Percentiles rank a stretch among this genome's conserved stretches.
phyloP scores from a whole-genome alignment of 2,888 invertebrate genomes.

The Caradrina kadenii region DNA sequence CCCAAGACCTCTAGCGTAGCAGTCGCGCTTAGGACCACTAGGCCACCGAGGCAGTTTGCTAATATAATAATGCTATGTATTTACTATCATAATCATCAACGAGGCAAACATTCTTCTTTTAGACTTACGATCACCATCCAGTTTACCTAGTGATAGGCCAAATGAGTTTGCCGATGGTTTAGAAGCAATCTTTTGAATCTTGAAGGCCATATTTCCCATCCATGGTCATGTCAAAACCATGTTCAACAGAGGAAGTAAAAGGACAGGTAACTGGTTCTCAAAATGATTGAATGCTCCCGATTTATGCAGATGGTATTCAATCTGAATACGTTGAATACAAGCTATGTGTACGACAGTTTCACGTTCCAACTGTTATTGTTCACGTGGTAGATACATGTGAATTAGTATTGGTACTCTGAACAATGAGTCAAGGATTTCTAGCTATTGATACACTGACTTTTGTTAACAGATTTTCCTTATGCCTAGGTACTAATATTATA shows the following conservation, averaged over 20 bases:
- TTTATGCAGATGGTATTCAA: constrained; percentile 34
- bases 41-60: no score
- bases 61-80: neutral
- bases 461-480: constrained; percentile 19
- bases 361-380: constrained; percentile 19
- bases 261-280: constrained; percentile 16
- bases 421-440: constrained; percentile 19
- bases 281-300: constrained; percentile 21
- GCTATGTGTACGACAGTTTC: constrained; percentile 32
- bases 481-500: no score
- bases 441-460: constrained; percentile 18
- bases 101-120: neutral
- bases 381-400: neutral
- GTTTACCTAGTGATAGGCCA: neutral
- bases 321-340: constrained; percentile 10
- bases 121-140: no score
- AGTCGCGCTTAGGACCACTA: no score
- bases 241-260: neutral
- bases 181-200: neutral
- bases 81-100: neutral
- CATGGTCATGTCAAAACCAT: neutral
- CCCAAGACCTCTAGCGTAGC: no score
- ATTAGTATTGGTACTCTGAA: constrained; percentile 19
- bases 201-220: neutral
- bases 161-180: neutral